A percentile compares a stretch with the other conserved stretches of the same genome.
phyloP scores from a whole-genome alignment of 1,140 invertebrate genomes.

The Gyrodactylus bullatarudis region DNA sequence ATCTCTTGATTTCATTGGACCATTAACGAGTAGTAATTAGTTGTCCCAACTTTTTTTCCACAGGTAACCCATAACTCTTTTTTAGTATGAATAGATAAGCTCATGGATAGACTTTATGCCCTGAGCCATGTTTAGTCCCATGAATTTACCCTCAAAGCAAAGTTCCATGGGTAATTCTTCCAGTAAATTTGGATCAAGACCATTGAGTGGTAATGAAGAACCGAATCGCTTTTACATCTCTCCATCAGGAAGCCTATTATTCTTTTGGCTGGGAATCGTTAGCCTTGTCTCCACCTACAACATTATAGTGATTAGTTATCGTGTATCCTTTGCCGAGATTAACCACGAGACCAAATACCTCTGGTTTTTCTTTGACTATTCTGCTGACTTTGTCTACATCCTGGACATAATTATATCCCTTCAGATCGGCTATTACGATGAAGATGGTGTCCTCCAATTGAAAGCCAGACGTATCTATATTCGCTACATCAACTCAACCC shows the following conservation, averaged over 20 bases:
- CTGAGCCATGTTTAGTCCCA: too few species aligned
- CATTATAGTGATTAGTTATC: slow-evolving; percentile 59
- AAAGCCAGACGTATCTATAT: slow-evolving; percentile 58
- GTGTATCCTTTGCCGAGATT: slow-evolving; percentile 68
- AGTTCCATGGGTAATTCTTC: too few species aligned
- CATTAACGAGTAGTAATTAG: too few species aligned
- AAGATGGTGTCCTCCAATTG: slow-evolving; percentile 45
- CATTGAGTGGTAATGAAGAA: too few species aligned
- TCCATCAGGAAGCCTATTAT: slow-evolving; percentile 19
- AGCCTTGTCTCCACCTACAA: slow-evolving; percentile 90
- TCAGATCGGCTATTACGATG: slow-evolving; percentile 44
- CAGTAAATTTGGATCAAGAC: too few species aligned
- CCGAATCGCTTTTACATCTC: slow-evolving; percentile 17
- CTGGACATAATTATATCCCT: slow-evolving; percentile 85
- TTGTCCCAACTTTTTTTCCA: too few species aligned
- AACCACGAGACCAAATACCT: slow-evolving; percentile 38
- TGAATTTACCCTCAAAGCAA: too few species aligned
- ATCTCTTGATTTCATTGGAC: too few species aligned
- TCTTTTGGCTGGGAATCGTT: slow-evolving; percentile 32
- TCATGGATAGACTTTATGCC: too few species aligned
- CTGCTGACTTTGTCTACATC: slow-evolving; percentile 71
- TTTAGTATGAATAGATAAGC: too few species aligned
- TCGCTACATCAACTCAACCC: slow-evolving; percentile 91
- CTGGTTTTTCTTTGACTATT: slow-evolving; percentile 84
- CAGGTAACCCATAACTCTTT: too few species aligned